Evolutionary conservation across 2,113 vertebrate species (phyloP).

Genomic region (Catagonus wagneri): DNA sequence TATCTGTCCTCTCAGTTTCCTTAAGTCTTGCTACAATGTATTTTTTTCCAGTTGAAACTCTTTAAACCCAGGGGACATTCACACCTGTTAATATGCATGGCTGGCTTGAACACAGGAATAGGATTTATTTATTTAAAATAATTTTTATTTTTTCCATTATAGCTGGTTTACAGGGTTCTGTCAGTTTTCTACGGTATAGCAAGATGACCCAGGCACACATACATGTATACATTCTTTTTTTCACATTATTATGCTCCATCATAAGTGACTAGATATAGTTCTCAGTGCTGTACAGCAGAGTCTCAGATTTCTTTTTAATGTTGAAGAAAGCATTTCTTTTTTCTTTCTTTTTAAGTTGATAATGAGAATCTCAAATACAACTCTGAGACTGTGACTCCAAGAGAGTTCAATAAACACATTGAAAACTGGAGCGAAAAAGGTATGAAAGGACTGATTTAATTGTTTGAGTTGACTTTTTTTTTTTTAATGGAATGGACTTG

Average conservation of each 20-base stretch:
- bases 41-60: not conserved
- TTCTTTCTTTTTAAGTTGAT: conserved; percentile 27
- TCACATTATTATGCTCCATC: too few relatives aligned
- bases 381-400: not conserved
- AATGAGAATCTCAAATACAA: conserved; percentile 7
- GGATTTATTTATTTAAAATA: not conserved
- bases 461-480: not conserved
- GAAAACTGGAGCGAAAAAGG: conserved; percentile 21
- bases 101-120: conserved; percentile 42
- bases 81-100: conserved; percentile 56
- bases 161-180: too few relatives aligned
- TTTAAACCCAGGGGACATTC: conserved; percentile 46
- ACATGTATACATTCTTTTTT: too few relatives aligned
- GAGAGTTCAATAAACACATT: not conserved
- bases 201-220: too few relatives aligned
- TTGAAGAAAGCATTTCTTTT: not conserved
- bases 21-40: conserved; percentile 2
- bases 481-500: not conserved
- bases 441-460: not conserved
- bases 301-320: conserved; percentile 50
- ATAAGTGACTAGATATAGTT: too few relatives aligned
- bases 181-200: too few relatives aligned
- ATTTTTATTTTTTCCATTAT: too few relatives aligned
- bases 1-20: conserved; percentile 39
- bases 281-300: too few relatives aligned